These are phyloP conservation scores for Entosphenus tridentatus DNA, from an alignment of 2,113 vertebrate species.

Conservation along the genomic window DNA sequence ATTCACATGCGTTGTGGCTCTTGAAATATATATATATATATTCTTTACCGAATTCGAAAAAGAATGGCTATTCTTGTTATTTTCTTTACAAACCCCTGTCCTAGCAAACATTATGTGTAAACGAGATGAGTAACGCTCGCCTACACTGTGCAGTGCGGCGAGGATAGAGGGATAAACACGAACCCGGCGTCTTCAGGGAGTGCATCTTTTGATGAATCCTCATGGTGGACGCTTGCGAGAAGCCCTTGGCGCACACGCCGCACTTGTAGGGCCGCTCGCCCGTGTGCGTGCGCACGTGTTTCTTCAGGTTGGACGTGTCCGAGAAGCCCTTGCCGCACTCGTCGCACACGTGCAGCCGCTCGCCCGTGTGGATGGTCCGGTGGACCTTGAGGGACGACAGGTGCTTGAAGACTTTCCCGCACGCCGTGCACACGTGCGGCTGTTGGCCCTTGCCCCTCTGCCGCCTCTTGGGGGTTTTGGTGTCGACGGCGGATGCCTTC, in stretches of 20 bases:
- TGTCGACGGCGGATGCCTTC: too few species aligned
- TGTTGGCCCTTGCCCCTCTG: not conserved
- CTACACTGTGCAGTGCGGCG: too few species aligned
- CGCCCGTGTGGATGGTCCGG: constrained; percentile 2
- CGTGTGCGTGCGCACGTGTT: constrained; percentile 92
- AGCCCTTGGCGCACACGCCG: constrained; percentile 94
- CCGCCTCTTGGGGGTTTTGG: too few species aligned
- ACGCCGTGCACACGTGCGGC: not conserved
- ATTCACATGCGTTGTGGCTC: too few species aligned
- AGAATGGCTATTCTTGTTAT: too few species aligned
- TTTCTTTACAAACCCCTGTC: too few species aligned
- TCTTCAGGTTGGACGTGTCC: constrained; percentile 79
- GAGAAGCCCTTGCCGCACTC: constrained; percentile 80
- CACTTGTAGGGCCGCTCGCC: constrained; percentile 97
- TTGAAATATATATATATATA: too few species aligned
- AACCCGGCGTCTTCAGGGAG: constrained; percentile 19
- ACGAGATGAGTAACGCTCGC: too few species aligned
- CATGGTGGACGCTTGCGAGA: constrained; percentile 89
- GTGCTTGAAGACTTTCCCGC: not conserved
- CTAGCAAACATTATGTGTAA: too few species aligned
- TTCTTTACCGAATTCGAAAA: too few species aligned
- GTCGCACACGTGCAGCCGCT: constrained; percentile 47
- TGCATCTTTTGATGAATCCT: constrained; percentile 90
- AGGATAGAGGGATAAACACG: too few species aligned
- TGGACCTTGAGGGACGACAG: not conserved